Percentiles rank a stretch among this genome's conserved stretches.
phyloP scores from a whole-genome alignment of 2,797 vertebrate species.

The Gastrophryne carolinensis region DNA sequence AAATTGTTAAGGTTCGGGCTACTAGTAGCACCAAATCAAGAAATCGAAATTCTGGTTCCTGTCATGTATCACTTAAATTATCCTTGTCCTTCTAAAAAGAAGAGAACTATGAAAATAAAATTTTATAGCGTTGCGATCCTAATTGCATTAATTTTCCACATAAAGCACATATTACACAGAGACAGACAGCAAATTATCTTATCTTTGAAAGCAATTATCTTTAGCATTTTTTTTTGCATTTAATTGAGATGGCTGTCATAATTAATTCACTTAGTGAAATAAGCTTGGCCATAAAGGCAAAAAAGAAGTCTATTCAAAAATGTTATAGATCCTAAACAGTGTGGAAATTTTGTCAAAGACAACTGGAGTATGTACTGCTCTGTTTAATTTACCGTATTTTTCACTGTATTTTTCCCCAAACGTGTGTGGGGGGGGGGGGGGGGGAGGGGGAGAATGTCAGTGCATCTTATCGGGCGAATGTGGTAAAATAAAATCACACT shows the following conservation, averaged over 20 bases:
- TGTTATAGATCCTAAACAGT: conserved; percentile 20
- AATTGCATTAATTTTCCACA: conserved; percentile 80
- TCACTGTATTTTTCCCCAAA: too few species aligned
- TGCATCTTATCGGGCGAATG: too few species aligned
- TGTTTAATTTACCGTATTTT: too few species aligned
- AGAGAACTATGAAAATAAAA: conserved; percentile 73
- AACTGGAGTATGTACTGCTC: conserved; percentile 27
- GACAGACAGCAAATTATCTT: conserved; percentile 76
- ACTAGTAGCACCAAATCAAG: neutral
- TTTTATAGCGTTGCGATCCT: conserved; percentile 74
- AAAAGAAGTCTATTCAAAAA: conserved; percentile 56
- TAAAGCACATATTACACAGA: conserved; percentile 72
- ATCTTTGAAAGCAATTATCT: conserved; percentile 73
- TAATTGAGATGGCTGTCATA: conserved; percentile 78
- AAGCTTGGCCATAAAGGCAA: conserved; percentile 63
- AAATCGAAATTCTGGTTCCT: conserved; percentile 51
- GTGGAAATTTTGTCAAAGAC: conserved; percentile 30
- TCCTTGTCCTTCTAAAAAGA: conserved; percentile 74
- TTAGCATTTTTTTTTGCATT: conserved; percentile 73
- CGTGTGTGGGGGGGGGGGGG: too few species aligned
- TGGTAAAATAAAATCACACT: too few species aligned
- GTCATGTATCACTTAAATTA: conserved; percentile 75
- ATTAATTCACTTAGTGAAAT: conserved; percentile 75
- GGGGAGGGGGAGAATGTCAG: too few species aligned
- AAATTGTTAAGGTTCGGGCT: neutral